Evolutionary conservation across 2,797 vertebrate genomes (phyloP).

Genomic region (Allenopithecus nigroviridis): DNA sequence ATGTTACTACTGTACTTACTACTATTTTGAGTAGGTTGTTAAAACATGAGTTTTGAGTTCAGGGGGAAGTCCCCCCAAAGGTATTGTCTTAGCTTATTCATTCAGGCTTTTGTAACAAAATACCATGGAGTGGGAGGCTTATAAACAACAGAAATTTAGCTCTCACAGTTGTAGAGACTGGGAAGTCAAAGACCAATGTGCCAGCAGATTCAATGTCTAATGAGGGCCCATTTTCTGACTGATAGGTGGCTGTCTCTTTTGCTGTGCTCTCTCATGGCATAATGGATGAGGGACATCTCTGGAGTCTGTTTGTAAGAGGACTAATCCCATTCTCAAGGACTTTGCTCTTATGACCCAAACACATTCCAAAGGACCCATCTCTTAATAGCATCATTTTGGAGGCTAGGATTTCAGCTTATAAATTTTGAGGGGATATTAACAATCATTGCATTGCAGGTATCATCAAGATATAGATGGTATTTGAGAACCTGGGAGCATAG

Average conservation of each 20-base stretch:
- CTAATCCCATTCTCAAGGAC: too few species aligned
- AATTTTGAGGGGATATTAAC: background rate
- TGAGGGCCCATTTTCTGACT: background rate
- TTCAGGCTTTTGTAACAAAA: background rate
- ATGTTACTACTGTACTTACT: background rate
- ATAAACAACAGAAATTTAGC: background rate
- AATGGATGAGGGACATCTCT: background rate
- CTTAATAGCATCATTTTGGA: background rate
- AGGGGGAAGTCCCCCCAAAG: background rate
- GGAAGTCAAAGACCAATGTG: background rate
- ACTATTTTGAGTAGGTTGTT: background rate
- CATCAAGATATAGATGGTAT: background rate
- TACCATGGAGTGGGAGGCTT: background rate
- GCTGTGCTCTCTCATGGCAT: too few species aligned
- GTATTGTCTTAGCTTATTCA: background rate
- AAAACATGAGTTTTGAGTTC: background rate
- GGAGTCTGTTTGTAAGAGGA: background rate
- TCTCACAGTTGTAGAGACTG: background rate
- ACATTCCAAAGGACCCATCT: background rate
- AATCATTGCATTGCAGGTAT: background rate
- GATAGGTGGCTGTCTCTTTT: background rate
- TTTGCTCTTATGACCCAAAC: background rate
- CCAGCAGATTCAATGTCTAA: background rate
- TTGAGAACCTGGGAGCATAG: background rate
- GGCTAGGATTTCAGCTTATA: background rate